Conservation (phyloP, 2,888 invertebrate genomes). For the Noctua fimbriata region DNA sequence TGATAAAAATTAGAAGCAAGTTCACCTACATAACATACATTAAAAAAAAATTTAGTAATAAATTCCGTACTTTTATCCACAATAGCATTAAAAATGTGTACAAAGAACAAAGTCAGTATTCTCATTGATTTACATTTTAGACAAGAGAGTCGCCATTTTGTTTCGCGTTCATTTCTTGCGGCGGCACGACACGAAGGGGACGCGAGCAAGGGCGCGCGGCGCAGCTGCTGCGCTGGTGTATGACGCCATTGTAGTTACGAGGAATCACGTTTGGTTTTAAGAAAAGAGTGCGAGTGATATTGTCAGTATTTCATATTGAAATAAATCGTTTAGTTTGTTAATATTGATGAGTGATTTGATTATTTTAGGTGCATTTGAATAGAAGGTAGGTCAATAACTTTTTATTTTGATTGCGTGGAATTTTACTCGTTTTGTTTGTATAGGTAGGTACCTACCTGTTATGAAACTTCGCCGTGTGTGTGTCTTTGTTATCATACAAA, state of each 20-base stretch:
- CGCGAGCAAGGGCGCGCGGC: slow-evolving; percentile 46
- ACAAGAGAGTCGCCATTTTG: slow-evolving; percentile 77
- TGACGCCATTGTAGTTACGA: slow-evolving; percentile 41
- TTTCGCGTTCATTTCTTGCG: slow-evolving; percentile 67
- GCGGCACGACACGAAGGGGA: slow-evolving; percentile 65
- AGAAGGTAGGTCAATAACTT: slow-evolving; percentile 63
- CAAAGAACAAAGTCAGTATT: slow-evolving; percentile 9
- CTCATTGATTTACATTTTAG: slow-evolving; percentile 38
- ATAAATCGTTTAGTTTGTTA: slow-evolving; percentile 37
- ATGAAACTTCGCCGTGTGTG: neutral
- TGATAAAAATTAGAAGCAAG: slow-evolving; percentile 11
- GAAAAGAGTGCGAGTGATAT: slow-evolving; percentile 47
- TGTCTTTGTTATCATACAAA: neutral
- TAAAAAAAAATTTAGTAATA: neutral
- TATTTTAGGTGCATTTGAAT: slow-evolving; percentile 50
- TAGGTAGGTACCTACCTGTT: neutral
- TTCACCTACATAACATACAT: neutral
- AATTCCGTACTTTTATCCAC: neutral
- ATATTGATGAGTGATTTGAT: slow-evolving; percentile 52
- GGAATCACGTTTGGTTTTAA: slow-evolving; percentile 23
- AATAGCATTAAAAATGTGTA: neutral
- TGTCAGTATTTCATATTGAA: slow-evolving; percentile 20
- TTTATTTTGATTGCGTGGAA: slow-evolving; percentile 26
- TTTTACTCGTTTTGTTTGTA: slow-evolving; percentile 2
- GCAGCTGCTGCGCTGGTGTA: slow-evolving; percentile 24